phyloP scores from a whole-genome alignment of 2,797 vertebrate genomes.

The Amblyopsis hoosieri region DNA sequence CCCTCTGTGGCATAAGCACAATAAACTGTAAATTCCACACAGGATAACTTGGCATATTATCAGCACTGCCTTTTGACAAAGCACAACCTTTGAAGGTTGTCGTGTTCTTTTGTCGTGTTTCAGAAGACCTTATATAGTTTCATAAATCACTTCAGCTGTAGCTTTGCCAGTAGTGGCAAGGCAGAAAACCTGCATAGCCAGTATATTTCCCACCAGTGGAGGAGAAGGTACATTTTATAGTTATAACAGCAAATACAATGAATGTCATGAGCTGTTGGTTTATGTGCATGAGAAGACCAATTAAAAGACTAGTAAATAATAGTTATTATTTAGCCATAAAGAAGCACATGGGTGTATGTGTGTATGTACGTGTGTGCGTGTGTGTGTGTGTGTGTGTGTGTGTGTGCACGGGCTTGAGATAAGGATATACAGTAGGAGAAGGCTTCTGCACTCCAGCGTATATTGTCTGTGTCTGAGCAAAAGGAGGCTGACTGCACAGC shows the following conservation, averaged over 20 bases:
- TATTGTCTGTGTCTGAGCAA: conserved; percentile 44
- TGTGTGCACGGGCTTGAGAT: conserved; percentile 17
- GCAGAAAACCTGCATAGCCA: neutral
- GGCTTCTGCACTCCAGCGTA: conserved; percentile 36
- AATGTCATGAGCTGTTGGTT: too few relatives aligned
- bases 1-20: conserved; percentile 27
- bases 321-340: neutral
- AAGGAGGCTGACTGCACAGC: conserved; percentile 48
- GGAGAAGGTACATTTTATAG: too few relatives aligned
- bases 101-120: too few relatives aligned
- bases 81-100: too few relatives aligned
- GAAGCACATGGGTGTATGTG: conserved; percentile 6
- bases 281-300: too few relatives aligned
- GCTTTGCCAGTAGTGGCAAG: conserved; percentile 6
- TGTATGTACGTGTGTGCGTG: conserved; percentile 6
- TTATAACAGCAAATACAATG: too few relatives aligned
- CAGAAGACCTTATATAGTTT: too few relatives aligned
- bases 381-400: neutral
- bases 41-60: too few relatives aligned
- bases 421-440: conserved; percentile 23
- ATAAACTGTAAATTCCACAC: conserved; percentile 37
- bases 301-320: too few relatives aligned
- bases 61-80: too few relatives aligned
- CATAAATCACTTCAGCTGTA: too few relatives aligned
- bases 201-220: too few relatives aligned